Evolutionary conservation across 2,888 invertebrate species (phyloP).

Genomic region (Drosophila borealis): DNA sequence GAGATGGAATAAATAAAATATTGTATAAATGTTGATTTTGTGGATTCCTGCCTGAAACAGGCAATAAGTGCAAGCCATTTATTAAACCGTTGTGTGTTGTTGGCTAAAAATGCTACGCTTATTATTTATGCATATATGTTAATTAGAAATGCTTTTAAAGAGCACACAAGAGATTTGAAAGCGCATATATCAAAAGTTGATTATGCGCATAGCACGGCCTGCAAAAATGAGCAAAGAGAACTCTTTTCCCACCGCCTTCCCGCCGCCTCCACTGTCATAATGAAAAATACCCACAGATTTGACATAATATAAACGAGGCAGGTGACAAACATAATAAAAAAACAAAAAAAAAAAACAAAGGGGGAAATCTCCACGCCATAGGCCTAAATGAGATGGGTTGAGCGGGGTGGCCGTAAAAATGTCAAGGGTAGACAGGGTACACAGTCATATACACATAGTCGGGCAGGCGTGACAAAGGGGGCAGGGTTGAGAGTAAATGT

Average conservation of each 20-base stretch:
- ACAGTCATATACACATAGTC: conserved; percentile 11
- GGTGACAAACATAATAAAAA: conserved; percentile 71
- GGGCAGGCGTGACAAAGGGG: conserved; percentile 16
- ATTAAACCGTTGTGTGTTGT: conserved; percentile 34
- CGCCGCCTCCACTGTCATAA: conserved; percentile 17
- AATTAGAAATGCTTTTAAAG: conserved; percentile 79
- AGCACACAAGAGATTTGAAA: conserved; percentile 74
- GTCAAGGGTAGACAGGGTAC: conserved; percentile 43
- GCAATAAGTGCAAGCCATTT: conserved; percentile 68
- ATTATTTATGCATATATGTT: conserved; percentile 78
- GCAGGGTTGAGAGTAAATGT: conserved; percentile 58
- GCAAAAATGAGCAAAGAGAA: conserved; percentile 56
- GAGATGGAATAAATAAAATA: conserved; percentile 31
- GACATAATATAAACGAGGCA: conserved; percentile 73
- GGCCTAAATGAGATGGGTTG: conserved; percentile 59
- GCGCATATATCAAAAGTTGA: conserved; percentile 79
- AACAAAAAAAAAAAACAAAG: conserved; percentile 24
- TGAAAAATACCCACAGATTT: conserved; percentile 70
- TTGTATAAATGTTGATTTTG: background rate
- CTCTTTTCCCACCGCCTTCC: conserved; percentile 11
- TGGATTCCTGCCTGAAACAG: conserved; percentile 6
- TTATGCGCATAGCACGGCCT: conserved; percentile 61
- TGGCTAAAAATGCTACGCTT: conserved; percentile 53
- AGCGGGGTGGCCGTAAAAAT: conserved; percentile 48
- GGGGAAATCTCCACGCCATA: conserved; percentile 18